Evolutionary conservation across 2,888 invertebrate genomes (phyloP).

Genomic region (Clivina fossor): DNA sequence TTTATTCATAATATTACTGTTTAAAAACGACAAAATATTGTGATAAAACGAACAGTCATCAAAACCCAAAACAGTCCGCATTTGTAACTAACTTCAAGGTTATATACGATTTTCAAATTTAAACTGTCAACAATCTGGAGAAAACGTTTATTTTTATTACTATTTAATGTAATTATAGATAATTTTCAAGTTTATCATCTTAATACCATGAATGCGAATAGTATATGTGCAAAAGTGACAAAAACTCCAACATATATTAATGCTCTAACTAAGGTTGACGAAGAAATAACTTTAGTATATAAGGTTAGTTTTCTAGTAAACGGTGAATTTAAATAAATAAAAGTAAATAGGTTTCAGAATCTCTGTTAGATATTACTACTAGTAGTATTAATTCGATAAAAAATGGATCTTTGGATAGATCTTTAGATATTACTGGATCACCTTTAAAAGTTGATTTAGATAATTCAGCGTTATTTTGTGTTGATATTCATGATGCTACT

Average conservation of each 20-base stretch:
- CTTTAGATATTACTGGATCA: conserved; percentile 57
- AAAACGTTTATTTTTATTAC: no score
- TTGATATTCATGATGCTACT: conserved; percentile 54
- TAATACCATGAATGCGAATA: no score
- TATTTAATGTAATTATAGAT: no score
- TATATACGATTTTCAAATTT: no score
- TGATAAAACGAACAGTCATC: no score
- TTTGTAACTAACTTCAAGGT: no score
- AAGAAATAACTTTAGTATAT: conserved; percentile 39
- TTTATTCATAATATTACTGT: no score
- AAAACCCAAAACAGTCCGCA: no score
- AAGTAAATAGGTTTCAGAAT: not conserved
- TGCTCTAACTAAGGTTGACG: conserved; percentile 34
- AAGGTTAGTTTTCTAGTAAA: conserved; percentile 40
- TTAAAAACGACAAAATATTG: no score
- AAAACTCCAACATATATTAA: conserved; percentile 38
- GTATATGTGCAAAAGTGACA: conserved; percentile 35
- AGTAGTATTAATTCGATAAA: conserved; percentile 29
- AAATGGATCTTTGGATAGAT: conserved; percentile 30
- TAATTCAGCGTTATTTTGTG: conserved; percentile 52
- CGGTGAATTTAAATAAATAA: conserved; percentile 17
- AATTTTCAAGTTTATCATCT: no score
- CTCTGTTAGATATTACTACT: conserved; percentile 7
- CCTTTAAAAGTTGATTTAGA: conserved; percentile 58
- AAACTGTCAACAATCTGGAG: no score